Conservation (phyloP, 2,113 vertebrate genomes). For the Atlantisia rogersi region DNA sequence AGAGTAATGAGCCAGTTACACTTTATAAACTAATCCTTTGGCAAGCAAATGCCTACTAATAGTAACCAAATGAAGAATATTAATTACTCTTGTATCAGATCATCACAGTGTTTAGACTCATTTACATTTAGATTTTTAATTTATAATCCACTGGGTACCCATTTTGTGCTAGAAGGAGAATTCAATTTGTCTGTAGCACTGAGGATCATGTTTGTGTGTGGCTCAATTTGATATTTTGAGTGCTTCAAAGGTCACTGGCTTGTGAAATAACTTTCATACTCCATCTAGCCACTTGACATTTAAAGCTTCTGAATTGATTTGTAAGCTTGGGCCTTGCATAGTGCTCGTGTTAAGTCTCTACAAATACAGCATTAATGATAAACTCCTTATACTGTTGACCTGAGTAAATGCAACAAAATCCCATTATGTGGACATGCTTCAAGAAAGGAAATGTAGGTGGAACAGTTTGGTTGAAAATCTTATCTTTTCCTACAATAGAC, state of each 20-base stretch:
- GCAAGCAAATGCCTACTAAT: neutral
- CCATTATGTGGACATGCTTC: neutral
- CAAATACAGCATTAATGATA: neutral
- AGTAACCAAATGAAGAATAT: neutral
- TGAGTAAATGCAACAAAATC: neutral
- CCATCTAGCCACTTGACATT: slow-evolving; percentile 6
- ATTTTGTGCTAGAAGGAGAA: neutral
- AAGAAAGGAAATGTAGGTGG: neutral
- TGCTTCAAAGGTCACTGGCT: slow-evolving; percentile 36
- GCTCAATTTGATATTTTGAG: neutral
- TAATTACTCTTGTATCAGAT: neutral
- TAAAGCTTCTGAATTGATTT: slow-evolving; percentile 20
- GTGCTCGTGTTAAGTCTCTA: neutral
- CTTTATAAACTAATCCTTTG: neutral
- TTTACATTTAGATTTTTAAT: neutral
- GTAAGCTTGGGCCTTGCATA: neutral
- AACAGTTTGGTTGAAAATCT: neutral
- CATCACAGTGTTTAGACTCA: neutral
- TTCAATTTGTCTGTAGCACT: neutral
- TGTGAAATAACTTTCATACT: neutral
- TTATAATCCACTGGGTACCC: neutral
- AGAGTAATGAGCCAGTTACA: neutral
- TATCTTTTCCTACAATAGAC: neutral
- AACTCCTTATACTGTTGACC: neutral
- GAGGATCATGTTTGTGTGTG: neutral